Conservation (phyloP, 2,113 vertebrate genomes). For the Mus spicilegus region DNA sequence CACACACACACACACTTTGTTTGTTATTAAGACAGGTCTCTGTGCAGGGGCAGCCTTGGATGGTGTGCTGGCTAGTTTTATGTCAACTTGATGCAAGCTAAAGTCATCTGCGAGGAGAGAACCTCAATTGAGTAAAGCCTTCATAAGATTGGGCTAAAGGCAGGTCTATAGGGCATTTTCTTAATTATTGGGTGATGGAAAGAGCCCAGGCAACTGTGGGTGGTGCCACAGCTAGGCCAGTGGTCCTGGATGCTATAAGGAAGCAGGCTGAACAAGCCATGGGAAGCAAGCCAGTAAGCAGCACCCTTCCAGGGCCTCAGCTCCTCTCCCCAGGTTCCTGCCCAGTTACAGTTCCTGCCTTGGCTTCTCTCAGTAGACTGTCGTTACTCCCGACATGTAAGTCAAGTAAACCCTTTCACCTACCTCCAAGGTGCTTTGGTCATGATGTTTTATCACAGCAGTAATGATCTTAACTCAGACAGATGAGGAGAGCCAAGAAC, state of each 20-base stretch:
- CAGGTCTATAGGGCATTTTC: not conserved
- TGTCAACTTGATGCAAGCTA: not conserved
- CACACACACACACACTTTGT: not conserved
- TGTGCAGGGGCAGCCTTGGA: not conserved
- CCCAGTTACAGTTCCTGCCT: not conserved
- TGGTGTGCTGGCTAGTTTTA: not conserved
- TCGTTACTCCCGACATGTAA: not conserved
- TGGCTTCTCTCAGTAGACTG: not conserved
- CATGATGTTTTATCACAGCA: not conserved
- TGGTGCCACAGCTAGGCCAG: not conserved
- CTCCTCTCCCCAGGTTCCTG: not conserved
- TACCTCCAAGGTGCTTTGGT: not conserved
- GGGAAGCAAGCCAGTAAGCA: not conserved
- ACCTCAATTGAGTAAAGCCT: not conserved
- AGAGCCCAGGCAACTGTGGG: not conserved
- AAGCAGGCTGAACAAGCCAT: not conserved
- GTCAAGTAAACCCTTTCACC: not conserved
- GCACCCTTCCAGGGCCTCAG: not conserved
- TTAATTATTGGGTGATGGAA: not conserved
- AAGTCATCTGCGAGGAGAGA: not conserved
- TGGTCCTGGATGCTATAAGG: not conserved
- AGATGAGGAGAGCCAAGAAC: not conserved
- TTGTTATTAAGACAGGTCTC: not conserved
- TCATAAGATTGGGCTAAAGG: not conserved
- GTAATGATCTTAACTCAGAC: not conserved